Base-by-base conservation (phyloP, 2,113 vertebrate genomes). In the Saguinus midas region DNA sequence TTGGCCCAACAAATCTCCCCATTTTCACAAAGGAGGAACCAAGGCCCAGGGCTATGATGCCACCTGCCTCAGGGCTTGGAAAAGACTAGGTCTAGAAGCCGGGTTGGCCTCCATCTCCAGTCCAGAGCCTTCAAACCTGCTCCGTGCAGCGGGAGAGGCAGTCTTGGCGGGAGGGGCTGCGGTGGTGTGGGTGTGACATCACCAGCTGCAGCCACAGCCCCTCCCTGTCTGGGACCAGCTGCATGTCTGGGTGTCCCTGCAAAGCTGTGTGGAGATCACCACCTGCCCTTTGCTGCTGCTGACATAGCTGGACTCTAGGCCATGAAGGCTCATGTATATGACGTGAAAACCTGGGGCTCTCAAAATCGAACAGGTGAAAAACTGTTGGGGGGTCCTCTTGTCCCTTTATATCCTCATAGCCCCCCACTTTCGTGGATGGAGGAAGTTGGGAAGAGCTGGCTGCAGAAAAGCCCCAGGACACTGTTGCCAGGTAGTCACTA, bases 261-360 rank as follows among this genome's bases (percentile, higher is more conserved):
- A 25, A 6, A 9, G 37, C 61, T 57, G 45, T 2, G 20, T 6
- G 2, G 43, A n/a, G 48, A 43, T 4, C 9, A 7, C 32, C 14
- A 5, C 40, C 37, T 5, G 25, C 20, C n/a, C 55, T 13, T 5
- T 6, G n/a, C 45, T 52, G 10, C 43, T 4, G 5, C 37, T 37
- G 55, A 29, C 32, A 18, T 48, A 17, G 52, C 17, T 1, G 40
- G 9, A 6, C 27, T 61, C 10, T 10, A 45, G 86, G 43, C 57
- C 79, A 20, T 1, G 4, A 13, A 61, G 29, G 4, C 40, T 50
- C 25, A 1, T 1, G 40, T 7, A 8, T 32, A 1, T 23, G 13
- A 14, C 1, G 8, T 32, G 73, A 45, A 43, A 57, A 18, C 25
- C 43, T 11, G 6, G 16, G 20, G 20, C 35, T 52, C 32, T 23